Conservation (phyloP, 2,888 invertebrate genomes). For the Loripinus fragilis region DNA sequence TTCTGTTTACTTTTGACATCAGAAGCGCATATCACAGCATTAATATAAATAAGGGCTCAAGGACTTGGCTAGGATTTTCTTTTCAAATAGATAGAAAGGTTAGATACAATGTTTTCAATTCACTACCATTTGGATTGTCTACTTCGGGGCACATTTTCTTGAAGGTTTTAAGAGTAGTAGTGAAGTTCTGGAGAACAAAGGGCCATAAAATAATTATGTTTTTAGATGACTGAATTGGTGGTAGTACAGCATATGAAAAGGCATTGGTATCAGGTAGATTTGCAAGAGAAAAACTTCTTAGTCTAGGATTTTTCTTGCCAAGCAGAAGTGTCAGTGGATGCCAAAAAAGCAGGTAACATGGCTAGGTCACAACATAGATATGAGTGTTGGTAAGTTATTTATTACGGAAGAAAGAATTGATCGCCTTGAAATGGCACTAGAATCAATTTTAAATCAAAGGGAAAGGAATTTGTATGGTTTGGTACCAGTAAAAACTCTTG, state of each 20-base stretch:
- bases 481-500: conserved; percentile 1
- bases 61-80: conserved; percentile 43
- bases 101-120: conserved; percentile 32
- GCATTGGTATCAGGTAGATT: conserved; percentile 4
- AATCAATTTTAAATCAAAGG: neutral
- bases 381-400: neutral
- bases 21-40: conserved; percentile 48
- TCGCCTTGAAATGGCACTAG: neutral
- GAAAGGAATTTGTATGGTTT: neutral
- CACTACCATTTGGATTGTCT: conserved; percentile 41
- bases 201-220: conserved; percentile 42
- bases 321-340: conserved; percentile 29
- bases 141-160: conserved; percentile 51
- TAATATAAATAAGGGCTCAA: conserved; percentile 31
- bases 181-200: conserved; percentile 35
- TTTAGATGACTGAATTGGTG: conserved; percentile 49
- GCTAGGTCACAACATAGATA: conserved; percentile 28
- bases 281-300: neutral
- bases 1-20: conserved; percentile 41
- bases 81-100: conserved; percentile 2
- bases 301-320: conserved; percentile 1
- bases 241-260: neutral
- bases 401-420: conserved; percentile 24
- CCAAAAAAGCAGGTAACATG: conserved; percentile 15
- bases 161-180: conserved; percentile 38